A percentile compares a stretch with the other conserved stretches of the same genome.
Conservation (phyloP, 64 coral and sea anemone species). For the Stichodactyla mertensii region DNA sequence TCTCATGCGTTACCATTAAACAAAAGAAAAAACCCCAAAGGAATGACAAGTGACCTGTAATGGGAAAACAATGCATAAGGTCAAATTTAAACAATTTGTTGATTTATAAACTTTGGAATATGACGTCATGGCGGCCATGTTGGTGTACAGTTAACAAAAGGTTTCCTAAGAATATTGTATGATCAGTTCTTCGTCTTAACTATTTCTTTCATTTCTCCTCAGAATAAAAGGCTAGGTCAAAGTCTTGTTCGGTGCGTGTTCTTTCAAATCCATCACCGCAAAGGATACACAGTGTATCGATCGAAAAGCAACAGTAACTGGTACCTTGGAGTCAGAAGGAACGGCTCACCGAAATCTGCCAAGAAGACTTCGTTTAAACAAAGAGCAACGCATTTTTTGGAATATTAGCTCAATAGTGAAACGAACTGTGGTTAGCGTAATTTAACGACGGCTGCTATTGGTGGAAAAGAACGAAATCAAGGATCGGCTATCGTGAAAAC, state of each 20-base stretch:
- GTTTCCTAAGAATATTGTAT: too few relatives aligned
- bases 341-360: conserved; percentile 1
- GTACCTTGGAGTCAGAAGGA: not conserved
- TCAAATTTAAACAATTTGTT: too few relatives aligned
- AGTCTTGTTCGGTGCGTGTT: not conserved
- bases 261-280: not conserved
- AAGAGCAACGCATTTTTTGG: conserved; percentile 1
- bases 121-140: too few relatives aligned
- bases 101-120: too few relatives aligned
- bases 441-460: not conserved
- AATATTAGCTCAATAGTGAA: not conserved
- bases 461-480: not conserved
- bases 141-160: too few relatives aligned
- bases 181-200: not conserved
- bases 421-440: not conserved
- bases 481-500: not conserved
- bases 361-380: not conserved
- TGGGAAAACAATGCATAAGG: too few relatives aligned
- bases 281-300: not conserved
- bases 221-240: not conserved
- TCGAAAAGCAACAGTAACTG: not conserved
- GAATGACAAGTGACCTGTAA: too few relatives aligned
- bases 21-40: too few relatives aligned
- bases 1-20: too few relatives aligned
- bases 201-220: not conserved